Conservation (phyloP, 2,797 vertebrate species). For the Mionectes olivaceus region DNA sequence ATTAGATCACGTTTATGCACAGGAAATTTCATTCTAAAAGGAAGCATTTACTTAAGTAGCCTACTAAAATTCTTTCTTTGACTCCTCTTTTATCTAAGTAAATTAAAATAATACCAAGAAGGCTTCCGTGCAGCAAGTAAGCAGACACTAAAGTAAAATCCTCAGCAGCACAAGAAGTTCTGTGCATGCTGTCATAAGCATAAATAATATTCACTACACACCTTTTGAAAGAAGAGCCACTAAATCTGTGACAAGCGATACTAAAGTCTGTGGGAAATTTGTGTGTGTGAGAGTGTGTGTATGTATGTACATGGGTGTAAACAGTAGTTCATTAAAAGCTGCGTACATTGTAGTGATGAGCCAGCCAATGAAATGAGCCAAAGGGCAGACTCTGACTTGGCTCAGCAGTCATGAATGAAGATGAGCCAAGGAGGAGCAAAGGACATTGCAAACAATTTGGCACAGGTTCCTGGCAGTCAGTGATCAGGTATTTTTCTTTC, state of each 20-base stretch:
- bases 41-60: not conserved
- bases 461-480: constrained; percentile 53
- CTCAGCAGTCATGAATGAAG: constrained; percentile 35
- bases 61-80: not conserved
- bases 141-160: not conserved
- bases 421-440: constrained; percentile 70
- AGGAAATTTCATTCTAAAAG: not conserved
- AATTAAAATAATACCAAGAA: not conserved
- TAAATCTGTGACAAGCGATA: not conserved
- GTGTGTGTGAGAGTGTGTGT: not conserved
- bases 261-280: not conserved
- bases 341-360: not conserved
- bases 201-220: not conserved
- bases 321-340: not conserved
- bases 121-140: not conserved
- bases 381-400: constrained; percentile 59
- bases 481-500: constrained; percentile 64
- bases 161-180: not conserved
- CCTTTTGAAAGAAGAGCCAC: not conserved
- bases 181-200: not conserved
- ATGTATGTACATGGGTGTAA: not conserved
- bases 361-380: constrained; percentile 43
- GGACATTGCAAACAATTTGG: constrained; percentile 56
- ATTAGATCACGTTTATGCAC: not conserved
- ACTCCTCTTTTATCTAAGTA: not conserved